These are phyloP conservation scores for Vollenhovia emeryi DNA, from an alignment of 1,140 invertebrate species.

Conservation along the genomic window DNA sequence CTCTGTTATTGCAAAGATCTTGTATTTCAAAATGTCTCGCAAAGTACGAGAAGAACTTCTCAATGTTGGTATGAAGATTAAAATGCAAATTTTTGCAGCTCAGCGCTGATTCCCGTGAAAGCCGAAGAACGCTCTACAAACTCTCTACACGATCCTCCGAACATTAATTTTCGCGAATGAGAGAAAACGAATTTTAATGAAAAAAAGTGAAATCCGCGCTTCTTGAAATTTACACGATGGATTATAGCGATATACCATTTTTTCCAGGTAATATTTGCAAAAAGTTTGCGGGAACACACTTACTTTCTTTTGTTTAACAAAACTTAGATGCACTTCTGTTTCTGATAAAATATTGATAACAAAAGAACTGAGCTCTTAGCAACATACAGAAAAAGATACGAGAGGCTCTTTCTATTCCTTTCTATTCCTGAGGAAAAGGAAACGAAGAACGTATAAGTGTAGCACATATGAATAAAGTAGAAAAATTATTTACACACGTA, in stretches of 20 bases:
- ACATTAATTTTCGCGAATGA: conserved; percentile 13
- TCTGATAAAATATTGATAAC: conserved; percentile 65
- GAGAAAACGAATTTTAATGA: not conserved
- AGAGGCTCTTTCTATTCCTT: too few species aligned
- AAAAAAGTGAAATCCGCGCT: not conserved
- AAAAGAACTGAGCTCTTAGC: conserved; percentile 47
- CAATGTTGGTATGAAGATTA: conserved; percentile 18
- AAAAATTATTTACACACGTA: not conserved
- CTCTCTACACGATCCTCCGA: not conserved
- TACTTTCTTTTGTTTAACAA: conserved; percentile 15
- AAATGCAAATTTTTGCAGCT: conserved; percentile 43
- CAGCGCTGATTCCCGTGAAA: conserved; percentile 1
- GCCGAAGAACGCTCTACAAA: not conserved
- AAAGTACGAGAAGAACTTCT: not conserved
- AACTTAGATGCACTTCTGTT: conserved; percentile 56
- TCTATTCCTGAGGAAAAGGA: conserved; percentile 18
- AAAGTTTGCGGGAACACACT: conserved; percentile 50
- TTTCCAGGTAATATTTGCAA: not conserved
- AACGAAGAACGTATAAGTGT: not conserved
- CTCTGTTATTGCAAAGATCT: conserved; percentile 19
- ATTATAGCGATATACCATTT: not conserved
- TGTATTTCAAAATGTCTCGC: not conserved
- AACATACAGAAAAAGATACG: conserved; percentile 45
- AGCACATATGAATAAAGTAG: not conserved
- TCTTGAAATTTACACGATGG: not conserved